These are phyloP conservation scores for Scaptodrosophila lebanonensis DNA, from an alignment of 1,140 invertebrate genomes.

Conservation along the genomic window DNA sequence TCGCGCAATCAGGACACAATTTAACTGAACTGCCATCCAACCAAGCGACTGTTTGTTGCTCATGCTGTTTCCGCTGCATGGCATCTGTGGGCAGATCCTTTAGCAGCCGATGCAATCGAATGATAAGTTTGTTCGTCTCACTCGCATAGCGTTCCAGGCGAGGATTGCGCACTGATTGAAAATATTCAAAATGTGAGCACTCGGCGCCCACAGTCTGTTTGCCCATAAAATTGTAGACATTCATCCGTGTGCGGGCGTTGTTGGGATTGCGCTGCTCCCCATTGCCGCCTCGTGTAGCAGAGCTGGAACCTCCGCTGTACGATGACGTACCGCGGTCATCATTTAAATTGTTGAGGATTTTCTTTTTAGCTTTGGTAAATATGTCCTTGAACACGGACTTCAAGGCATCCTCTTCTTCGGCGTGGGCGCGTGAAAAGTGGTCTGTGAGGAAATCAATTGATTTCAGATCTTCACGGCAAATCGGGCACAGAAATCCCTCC, in stretches of 20 bases:
- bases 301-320: not conserved
- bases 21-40: constrained; percentile 92
- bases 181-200: constrained; percentile 86
- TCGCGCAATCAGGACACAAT: constrained; percentile 93
- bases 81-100: constrained; percentile 89
- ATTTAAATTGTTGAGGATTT: constrained; percentile 86
- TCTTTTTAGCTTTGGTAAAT: constrained; percentile 92
- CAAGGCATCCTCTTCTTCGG: constrained; percentile 93
- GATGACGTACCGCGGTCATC: constrained; percentile 72
- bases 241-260: constrained; percentile 45
- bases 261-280: not conserved
- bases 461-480: constrained; percentile 92
- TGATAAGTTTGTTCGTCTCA: constrained; percentile 97
- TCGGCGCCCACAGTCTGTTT: constrained; percentile 83
- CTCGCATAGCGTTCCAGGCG: constrained; percentile 91
- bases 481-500: constrained; percentile 95
- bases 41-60: constrained; percentile 92
- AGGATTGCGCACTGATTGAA: constrained; percentile 85
- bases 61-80: constrained; percentile 88
- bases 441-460: constrained; percentile 87
- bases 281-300: not conserved
- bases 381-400: constrained; percentile 91
- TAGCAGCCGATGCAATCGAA: constrained; percentile 94
- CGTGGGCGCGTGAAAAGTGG: constrained; percentile 93
- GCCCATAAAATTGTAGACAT: constrained; percentile 79